Evolutionary conservation across 2,113 vertebrate genomes (phyloP).

Genomic region (Emydocephalus ijimae): DNA sequence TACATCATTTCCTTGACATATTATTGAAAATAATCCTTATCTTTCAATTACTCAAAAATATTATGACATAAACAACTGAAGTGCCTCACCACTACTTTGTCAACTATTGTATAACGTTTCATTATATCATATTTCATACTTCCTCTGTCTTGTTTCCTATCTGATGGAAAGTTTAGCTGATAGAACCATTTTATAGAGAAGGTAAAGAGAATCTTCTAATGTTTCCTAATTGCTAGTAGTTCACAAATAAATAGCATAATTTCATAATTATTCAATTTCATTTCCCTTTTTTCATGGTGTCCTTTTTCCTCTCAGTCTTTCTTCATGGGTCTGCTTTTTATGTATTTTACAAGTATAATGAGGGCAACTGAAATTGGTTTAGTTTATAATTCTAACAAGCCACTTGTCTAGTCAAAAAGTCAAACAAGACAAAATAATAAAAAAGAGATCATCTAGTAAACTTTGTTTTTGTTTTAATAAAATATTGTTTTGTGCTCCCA

Average conservation of each 20-base stretch:
- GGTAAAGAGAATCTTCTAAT: background rate
- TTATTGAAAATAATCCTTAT: background rate
- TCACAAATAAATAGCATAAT: background rate
- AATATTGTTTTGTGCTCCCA: background rate
- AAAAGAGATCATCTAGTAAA: background rate
- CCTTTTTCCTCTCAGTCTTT: background rate
- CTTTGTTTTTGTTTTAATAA: background rate
- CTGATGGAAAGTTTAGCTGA: background rate
- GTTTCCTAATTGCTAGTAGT: background rate
- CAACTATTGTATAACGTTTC: background rate
- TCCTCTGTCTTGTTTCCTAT: background rate
- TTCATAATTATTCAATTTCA: background rate
- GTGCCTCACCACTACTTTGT: conserved; percentile 12
- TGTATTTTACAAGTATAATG: background rate
- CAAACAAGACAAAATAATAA: background rate
- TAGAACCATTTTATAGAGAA: background rate
- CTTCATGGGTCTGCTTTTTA: background rate
- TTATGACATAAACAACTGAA: background rate
- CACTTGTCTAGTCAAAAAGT: background rate
- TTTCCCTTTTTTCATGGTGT: background rate
- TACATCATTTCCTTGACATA: conserved; percentile 1
- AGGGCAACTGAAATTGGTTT: background rate
- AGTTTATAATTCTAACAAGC: background rate
- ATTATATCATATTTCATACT: background rate
- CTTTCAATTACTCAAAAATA: conserved; percentile 4